Evolutionary conservation across 2,888 invertebrate genomes (phyloP).

Genomic region (Diaphora mendica): DNA sequence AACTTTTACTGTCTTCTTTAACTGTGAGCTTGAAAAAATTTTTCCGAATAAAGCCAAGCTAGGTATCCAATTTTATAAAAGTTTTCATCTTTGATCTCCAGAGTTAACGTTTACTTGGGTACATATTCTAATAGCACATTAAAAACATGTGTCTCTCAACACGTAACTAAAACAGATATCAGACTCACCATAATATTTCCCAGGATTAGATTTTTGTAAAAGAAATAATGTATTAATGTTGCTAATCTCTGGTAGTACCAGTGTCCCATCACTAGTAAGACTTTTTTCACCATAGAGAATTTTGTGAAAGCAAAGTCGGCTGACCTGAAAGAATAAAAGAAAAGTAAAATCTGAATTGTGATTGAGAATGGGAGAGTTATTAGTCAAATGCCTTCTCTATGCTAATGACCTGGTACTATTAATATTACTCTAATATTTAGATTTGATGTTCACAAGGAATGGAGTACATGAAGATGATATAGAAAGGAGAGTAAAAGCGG

Average conservation of each 20-base stretch:
- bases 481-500: too few species aligned
- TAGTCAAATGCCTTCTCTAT: too few species aligned
- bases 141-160: not conserved
- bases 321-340: slow-evolving; percentile 76
- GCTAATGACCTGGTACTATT: too few species aligned
- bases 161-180: not conserved
- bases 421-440: too few species aligned
- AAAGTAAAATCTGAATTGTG: too few species aligned
- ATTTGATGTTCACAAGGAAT: too few species aligned
- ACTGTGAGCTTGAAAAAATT: too few species aligned
- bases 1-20: too few species aligned
- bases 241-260: slow-evolving; percentile 93
- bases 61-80: not conserved
- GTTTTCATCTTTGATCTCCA: not conserved
- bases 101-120: not conserved
- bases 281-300: slow-evolving; percentile 91
- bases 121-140: not conserved
- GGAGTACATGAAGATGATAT: too few species aligned
- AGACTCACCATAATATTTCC: slow-evolving; percentile 87
- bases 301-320: slow-evolving; percentile 95
- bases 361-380: too few species aligned
- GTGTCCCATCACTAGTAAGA: slow-evolving; percentile 93
- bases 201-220: slow-evolving; percentile 94
- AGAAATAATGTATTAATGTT: slow-evolving; percentile 92
- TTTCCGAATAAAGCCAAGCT: too few species aligned